Percentiles rank a stretch among this genome's conserved stretches.
phyloP scores from a whole-genome alignment of 1,140 invertebrate genomes.

The Neodiprion virginianus region DNA sequence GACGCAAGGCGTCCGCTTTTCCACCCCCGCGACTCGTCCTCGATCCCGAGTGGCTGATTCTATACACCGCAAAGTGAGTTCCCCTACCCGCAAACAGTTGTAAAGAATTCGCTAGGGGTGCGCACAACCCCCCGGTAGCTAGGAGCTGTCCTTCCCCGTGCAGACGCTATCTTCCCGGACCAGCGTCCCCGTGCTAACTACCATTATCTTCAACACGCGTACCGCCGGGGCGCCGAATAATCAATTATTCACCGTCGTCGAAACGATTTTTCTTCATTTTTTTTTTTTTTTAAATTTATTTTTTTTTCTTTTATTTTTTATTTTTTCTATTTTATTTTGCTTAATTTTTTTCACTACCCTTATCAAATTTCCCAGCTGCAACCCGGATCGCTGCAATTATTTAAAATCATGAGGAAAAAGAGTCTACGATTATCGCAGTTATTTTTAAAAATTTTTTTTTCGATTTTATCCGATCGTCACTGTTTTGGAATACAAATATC shows the following conservation, averaged over 20 bases:
- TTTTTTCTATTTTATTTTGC: background rate
- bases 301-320: background rate
- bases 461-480: too few relatives aligned
- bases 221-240: conserved; percentile 31
- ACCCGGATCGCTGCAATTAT: too few relatives aligned
- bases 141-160: conserved; percentile 17
- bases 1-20: conserved; percentile 32
- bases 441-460: too few relatives aligned
- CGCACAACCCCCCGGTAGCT: conserved; percentile 10
- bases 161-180: conserved; percentile 42
- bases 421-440: too few relatives aligned
- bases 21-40: background rate
- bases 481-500: too few relatives aligned
- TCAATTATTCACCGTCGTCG: conserved; percentile 36
- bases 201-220: conserved; percentile 26
- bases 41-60: background rate
- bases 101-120: conserved; percentile 45
- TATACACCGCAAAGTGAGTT: background rate
- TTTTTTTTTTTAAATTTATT: background rate
- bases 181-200: conserved; percentile 33
- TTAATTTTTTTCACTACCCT: background rate
- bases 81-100: conserved; percentile 46
- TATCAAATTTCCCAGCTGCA: too few relatives aligned
- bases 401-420: too few relatives aligned
- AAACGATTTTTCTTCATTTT: background rate